A percentile compares a stretch with the other conserved stretches of the same genome.
Evolutionary conservation across 2,113 vertebrate genomes (phyloP).

Genomic region (Microtus richardsoni): DNA sequence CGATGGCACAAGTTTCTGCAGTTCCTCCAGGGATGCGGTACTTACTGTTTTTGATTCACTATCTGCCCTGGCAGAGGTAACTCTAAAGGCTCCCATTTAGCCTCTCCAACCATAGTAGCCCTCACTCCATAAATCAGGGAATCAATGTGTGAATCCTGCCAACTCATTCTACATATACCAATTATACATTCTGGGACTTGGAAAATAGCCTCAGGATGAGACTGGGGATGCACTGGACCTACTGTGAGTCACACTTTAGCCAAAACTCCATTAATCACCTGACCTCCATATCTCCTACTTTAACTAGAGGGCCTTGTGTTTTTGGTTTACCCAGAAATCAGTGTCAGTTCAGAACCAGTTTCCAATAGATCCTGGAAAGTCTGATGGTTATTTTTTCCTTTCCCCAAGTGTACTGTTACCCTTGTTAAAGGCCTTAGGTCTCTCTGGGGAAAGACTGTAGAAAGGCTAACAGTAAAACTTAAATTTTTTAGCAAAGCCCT

Average conservation of each 20-base stretch:
- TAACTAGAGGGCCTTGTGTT: not conserved
- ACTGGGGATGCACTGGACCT: too few relatives aligned
- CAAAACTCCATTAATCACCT: not conserved
- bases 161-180: not conserved
- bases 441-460: not conserved
- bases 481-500: not conserved
- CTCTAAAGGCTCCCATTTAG: not conserved
- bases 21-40: too few relatives aligned
- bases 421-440: not conserved
- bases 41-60: not conserved
- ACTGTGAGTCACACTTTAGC: not conserved
- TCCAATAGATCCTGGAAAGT: not conserved
- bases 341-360: not conserved
- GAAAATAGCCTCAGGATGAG: not conserved
- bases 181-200: not conserved
- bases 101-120: not conserved
- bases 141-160: not conserved
- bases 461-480: not conserved
- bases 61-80: not conserved
- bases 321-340: not conserved
- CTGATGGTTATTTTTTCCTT: not conserved
- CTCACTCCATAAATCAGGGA: not conserved
- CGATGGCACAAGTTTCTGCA: not conserved
- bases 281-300: not conserved
- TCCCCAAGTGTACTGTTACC: not conserved